A percentile compares a stretch with the other conserved stretches of the same genome.
These are phyloP conservation scores for Sitophilus oryzae DNA, from an alignment of 1,140 invertebrate species.

Conservation along the genomic window DNA sequence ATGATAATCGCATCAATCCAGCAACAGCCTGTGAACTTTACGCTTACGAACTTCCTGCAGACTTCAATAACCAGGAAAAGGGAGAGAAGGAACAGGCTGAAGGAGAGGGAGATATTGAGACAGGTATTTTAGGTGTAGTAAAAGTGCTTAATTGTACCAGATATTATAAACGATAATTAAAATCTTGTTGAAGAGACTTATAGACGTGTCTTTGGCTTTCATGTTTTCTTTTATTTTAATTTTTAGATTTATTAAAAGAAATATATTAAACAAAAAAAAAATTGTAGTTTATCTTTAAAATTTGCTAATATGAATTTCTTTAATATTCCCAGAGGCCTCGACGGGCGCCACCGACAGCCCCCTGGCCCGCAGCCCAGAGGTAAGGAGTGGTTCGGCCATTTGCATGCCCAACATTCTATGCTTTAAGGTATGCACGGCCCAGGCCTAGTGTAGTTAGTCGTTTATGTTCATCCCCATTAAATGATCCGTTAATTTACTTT, in stretches of 20 bases:
- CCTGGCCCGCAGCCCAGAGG: slow-evolving; percentile 49
- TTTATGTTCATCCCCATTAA: no score
- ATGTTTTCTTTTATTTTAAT: no score
- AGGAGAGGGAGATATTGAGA: slow-evolving; percentile 23
- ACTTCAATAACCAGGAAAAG: slow-evolving; percentile 15
- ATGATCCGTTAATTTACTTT: no score
- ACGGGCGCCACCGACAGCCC: slow-evolving; percentile 37
- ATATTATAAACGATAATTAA: no score
- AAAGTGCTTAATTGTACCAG: no score
- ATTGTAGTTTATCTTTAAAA: neutral
- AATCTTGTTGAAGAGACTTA: no score
- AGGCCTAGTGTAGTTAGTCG: slow-evolving; percentile 20
- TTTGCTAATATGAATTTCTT: neutral
- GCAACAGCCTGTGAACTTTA: slow-evolving; percentile 42
- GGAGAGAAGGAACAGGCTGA: slow-evolving; percentile 12
- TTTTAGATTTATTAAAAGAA: no score
- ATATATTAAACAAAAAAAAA: neutral
- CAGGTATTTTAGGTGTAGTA: no score
- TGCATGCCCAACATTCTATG: slow-evolving; percentile 71
- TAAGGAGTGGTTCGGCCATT: slow-evolving; percentile 61
- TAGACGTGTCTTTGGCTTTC: no score
- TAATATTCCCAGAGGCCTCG: slow-evolving; percentile 12
- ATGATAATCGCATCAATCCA: slow-evolving; percentile 36
- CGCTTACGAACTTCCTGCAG: slow-evolving; percentile 47
- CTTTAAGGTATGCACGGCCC: slow-evolving; percentile 61